Percentiles rank a stretch among this genome's conserved stretches.
These are phyloP conservation scores for Neopipo cinnamomea DNA, from an alignment of 2,113 vertebrate species.

Conservation along the genomic window DNA sequence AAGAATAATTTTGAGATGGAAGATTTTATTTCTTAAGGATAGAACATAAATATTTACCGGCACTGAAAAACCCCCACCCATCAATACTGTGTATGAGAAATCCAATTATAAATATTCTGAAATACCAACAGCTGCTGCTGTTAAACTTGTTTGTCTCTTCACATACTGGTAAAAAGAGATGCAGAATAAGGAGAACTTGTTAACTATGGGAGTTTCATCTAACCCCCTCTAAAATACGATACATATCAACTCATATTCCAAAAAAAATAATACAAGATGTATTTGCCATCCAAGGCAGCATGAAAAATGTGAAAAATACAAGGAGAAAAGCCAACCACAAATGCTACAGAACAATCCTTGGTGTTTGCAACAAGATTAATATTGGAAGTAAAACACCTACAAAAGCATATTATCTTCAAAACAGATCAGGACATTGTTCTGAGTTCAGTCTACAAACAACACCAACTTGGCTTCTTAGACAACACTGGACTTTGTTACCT, in stretches of 20 bases:
- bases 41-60: background rate
- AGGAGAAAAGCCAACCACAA: background rate
- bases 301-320: background rate
- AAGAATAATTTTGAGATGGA: constrained; percentile 14
- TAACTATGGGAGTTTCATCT: background rate
- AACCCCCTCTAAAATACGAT: background rate
- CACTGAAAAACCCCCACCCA: background rate
- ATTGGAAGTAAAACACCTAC: background rate
- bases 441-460: background rate
- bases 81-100: background rate
- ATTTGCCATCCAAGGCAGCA: background rate
- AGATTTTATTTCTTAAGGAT: background rate
- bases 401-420: background rate
- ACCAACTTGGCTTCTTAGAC: background rate
- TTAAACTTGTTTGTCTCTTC: background rate
- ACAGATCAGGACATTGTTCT: background rate
- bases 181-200: background rate
- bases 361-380: background rate
- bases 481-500: background rate
- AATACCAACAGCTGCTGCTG: background rate
- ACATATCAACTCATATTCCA: background rate
- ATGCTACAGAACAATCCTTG: background rate
- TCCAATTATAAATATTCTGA: background rate
- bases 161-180: background rate
- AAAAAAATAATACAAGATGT: background rate